Conservation (phyloP, 2,888 invertebrate species). For the Orthonevra nobilis region DNA sequence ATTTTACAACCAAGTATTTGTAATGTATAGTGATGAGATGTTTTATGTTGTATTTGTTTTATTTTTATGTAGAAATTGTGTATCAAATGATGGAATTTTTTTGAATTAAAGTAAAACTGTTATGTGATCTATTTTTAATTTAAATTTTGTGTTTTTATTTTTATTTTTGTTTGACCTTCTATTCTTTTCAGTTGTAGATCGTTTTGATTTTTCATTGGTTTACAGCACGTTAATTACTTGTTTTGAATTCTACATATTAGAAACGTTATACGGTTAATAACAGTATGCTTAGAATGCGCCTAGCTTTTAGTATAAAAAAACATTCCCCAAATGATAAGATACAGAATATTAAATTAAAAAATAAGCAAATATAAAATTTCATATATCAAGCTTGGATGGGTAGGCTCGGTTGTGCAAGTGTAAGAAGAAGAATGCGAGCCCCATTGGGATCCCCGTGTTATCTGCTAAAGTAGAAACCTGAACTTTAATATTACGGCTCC, state of each 20-base stretch:
- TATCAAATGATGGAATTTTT: slow-evolving; percentile 23
- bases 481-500: too few relatives aligned
- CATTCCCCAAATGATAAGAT: slow-evolving; percentile 6
- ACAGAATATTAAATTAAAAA: too few relatives aligned
- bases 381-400: too few relatives aligned
- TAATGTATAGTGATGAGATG: slow-evolving; percentile 62
- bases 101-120: slow-evolving; percentile 70
- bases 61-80: slow-evolving; percentile 44
- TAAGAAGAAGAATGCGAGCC: too few relatives aligned
- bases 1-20: slow-evolving; percentile 68
- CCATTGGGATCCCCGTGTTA: too few relatives aligned
- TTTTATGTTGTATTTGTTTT: slow-evolving; percentile 50
- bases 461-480: too few relatives aligned
- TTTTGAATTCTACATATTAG: background rate
- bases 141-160: slow-evolving; percentile 55
- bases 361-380: too few relatives aligned
- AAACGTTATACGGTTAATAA: slow-evolving; percentile 1
- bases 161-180: background rate
- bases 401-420: too few relatives aligned
- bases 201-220: slow-evolving; percentile 2
- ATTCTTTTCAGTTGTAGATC: slow-evolving; percentile 3
- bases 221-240: slow-evolving; percentile 5
- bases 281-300: slow-evolving; percentile 16
- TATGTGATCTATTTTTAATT: slow-evolving; percentile 70
- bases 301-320: slow-evolving; percentile 21